These are phyloP conservation scores for Ischnura elegans DNA, from an alignment of 2,888 invertebrate genomes.

Conservation along the genomic window DNA sequence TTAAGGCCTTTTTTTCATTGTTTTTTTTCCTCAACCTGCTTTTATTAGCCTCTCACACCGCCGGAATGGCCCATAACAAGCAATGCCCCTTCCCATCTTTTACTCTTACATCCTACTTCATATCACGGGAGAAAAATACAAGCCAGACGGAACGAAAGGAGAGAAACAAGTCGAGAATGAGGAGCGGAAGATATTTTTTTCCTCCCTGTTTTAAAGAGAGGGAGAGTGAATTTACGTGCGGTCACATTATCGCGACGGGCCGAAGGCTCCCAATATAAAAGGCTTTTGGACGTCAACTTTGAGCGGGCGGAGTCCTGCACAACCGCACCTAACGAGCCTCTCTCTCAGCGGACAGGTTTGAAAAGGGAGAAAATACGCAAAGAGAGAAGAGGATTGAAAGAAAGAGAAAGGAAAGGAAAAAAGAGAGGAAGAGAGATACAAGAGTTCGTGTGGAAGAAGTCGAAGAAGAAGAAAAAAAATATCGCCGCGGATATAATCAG, in stretches of 20 bases:
- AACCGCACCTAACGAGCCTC: slow-evolving; percentile 61
- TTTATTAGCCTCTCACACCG: slow-evolving; percentile 20
- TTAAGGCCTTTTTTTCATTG: not conserved
- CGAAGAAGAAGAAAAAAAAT: not conserved
- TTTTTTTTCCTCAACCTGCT: not conserved
- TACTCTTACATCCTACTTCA: slow-evolving; percentile 11
- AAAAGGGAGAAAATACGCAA: not conserved
- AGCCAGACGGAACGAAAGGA: not conserved
- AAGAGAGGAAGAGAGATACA: not conserved
- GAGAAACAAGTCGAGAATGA: not conserved
- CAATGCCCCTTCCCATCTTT: slow-evolving; percentile 14
- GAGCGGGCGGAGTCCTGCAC: slow-evolving; percentile 16
- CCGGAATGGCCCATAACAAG: slow-evolving; percentile 34
- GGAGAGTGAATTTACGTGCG: slow-evolving; percentile 52
- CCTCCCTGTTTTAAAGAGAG: not conserved
- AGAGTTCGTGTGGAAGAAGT: not conserved
- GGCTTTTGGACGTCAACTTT: slow-evolving; percentile 58
- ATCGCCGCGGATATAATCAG: not conserved
- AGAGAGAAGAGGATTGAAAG: not conserved
- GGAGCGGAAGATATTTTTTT: not conserved
- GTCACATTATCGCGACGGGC: slow-evolving; percentile 58
- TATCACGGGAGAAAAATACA: not conserved
- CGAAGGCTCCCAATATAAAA: slow-evolving; percentile 56
- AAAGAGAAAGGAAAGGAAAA: not conserved
- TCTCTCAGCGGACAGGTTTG: not conserved